Evolutionary conservation across 2,888 invertebrate species (phyloP).

Genomic region (Hypomecis punctinalis): DNA sequence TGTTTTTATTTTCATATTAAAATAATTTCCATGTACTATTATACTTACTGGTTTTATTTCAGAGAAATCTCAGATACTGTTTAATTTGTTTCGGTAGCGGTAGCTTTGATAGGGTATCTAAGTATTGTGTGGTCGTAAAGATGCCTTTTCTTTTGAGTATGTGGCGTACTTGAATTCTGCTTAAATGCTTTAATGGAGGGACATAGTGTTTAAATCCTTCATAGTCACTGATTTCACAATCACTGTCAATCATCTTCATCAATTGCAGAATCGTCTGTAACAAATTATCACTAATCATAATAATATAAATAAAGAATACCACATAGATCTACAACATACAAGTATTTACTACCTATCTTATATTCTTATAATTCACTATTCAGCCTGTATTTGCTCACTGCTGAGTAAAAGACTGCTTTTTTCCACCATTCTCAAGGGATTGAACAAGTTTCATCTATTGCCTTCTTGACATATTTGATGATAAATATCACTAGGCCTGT

Average conservation of each 20-base stretch:
- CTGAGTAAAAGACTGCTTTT: too few relatives aligned
- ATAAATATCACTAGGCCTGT: too few relatives aligned
- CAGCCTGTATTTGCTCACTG: too few relatives aligned
- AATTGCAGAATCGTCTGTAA: conserved; percentile 67
- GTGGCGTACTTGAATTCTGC: conserved; percentile 63
- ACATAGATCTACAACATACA: too few relatives aligned
- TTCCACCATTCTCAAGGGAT: too few relatives aligned
- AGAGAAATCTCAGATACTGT: conserved; percentile 64
- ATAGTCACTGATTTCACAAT: conserved; percentile 45
- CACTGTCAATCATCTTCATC: conserved; percentile 59
- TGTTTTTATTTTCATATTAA: conserved; percentile 25
- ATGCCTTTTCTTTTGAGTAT: conserved; percentile 50
- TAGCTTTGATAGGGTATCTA: conserved; percentile 57
- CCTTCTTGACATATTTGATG: too few relatives aligned
- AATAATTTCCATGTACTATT: background rate
- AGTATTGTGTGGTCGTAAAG: conserved; percentile 55
- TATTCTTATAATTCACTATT: too few relatives aligned
- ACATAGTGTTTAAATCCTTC: conserved; percentile 55
- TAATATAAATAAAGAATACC: too few relatives aligned
- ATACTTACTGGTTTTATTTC: conserved; percentile 26
- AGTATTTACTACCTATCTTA: too few relatives aligned
- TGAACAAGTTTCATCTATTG: too few relatives aligned
- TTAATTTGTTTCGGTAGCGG: conserved; percentile 62
- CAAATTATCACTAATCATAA: background rate
- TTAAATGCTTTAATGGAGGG: conserved; percentile 67